Percentiles rank a stretch among this genome's conserved stretches.
phyloP scores from a whole-genome alignment of 2,113 vertebrate genomes.

The Nibea coibor region DNA sequence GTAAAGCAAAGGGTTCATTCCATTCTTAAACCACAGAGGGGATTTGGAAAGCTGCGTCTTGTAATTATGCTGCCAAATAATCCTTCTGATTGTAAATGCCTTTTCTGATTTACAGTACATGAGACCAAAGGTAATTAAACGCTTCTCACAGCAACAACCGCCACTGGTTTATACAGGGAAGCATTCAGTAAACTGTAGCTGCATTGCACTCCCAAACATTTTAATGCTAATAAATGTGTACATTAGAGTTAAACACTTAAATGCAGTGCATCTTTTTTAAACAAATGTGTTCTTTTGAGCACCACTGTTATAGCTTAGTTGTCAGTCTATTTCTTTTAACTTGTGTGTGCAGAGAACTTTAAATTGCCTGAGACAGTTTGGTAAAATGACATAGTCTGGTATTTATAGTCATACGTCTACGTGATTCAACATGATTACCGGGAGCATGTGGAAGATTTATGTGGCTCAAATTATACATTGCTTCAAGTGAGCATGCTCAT shows the following conservation, averaged over 20 bases:
- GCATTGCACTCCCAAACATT: constrained; percentile 19
- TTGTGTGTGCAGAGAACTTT: not conserved
- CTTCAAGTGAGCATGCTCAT: constrained; percentile 21
- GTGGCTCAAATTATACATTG: constrained; percentile 65
- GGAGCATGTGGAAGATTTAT: constrained; percentile 60
- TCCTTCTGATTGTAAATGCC: constrained; percentile 61
- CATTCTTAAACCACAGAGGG: constrained; percentile 48
- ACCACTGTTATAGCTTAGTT: not conserved
- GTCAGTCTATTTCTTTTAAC: not conserved
- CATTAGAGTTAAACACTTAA: not conserved
- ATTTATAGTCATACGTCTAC: constrained; percentile 45
- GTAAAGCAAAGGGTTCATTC: constrained; percentile 47
- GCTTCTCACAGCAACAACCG: constrained; percentile 52
- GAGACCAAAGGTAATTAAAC: constrained; percentile 63
- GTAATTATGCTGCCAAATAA: constrained; percentile 74
- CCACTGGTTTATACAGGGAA: constrained; percentile 34
- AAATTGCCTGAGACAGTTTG: not conserved
- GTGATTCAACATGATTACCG: constrained; percentile 59
- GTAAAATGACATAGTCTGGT: constrained; percentile 27
- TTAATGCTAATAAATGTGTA: constrained; percentile 9
- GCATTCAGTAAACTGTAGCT: constrained; percentile 40
- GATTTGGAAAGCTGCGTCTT: constrained; percentile 52
- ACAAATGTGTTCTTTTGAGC: not conserved
- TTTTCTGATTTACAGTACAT: constrained; percentile 64
- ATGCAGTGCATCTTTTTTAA: not conserved